A percentile compares a stretch with the other conserved stretches of the same genome.
These are phyloP conservation scores for Trididemnum nubilum DNA, from an alignment of 23 tunicate genomes.

Conservation along the genomic window DNA sequence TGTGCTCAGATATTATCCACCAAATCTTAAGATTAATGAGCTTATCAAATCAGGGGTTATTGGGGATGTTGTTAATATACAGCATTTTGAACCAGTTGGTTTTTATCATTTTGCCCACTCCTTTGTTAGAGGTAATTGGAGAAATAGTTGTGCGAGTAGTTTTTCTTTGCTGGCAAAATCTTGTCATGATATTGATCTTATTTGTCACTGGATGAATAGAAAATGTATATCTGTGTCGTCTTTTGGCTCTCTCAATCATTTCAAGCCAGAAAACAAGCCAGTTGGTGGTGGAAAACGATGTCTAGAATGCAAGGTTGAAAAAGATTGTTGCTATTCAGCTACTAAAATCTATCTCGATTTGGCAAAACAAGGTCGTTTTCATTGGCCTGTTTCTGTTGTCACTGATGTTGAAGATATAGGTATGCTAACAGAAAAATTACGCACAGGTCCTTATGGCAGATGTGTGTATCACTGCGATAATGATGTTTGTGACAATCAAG, in stretches of 20 bases:
- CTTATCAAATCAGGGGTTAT: conserved; percentile 62
- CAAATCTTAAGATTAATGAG: conserved; percentile 61
- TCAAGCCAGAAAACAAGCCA: conserved; percentile 65
- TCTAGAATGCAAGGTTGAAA: conserved; percentile 50
- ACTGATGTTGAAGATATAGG: conserved; percentile 64
- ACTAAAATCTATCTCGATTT: conserved; percentile 41
- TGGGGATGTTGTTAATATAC: conserved; percentile 66
- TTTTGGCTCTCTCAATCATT: conserved; percentile 74
- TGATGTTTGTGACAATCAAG: conserved; percentile 85
- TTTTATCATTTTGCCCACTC: conserved; percentile 75
- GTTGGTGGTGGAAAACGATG: conserved; percentile 44
- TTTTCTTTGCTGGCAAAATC: conserved; percentile 74
- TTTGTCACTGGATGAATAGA: conserved; percentile 53
- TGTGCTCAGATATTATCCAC: conserved; percentile 71
- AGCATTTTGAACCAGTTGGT: conserved; percentile 82
- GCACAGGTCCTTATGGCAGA: conserved; percentile 79
- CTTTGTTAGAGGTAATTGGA: conserved; percentile 82
- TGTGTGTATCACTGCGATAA: conserved; percentile 84
- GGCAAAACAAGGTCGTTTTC: conserved; percentile 46
- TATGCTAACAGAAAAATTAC: conserved; percentile 42
- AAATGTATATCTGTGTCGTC: conserved; percentile 53
- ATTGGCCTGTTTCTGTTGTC: conserved; percentile 52
- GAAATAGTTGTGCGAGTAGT: conserved; percentile 46
- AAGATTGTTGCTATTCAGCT: conserved; percentile 62
- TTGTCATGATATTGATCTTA: conserved; percentile 76